Conservation (phyloP, 1,140 invertebrate species). For the Lordiphosa clarofinis region DNA sequence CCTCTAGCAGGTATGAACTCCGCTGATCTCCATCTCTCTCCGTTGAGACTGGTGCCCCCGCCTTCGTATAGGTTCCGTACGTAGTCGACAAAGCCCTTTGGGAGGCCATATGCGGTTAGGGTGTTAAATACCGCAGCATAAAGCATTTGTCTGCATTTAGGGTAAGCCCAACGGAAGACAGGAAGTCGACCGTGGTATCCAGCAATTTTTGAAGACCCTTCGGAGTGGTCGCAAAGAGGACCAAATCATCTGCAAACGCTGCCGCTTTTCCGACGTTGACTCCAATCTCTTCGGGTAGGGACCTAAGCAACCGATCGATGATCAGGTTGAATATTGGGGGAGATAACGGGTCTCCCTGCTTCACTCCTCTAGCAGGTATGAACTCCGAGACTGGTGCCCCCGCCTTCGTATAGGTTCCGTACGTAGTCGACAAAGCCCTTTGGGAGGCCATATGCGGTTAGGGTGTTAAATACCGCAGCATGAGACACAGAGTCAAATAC, state of each 20-base stretch:
- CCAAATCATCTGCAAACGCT: conserved; percentile 15
- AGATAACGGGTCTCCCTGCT: conserved; percentile 21
- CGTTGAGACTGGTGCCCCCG: no score
- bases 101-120: no score
- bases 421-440: conserved; percentile 22
- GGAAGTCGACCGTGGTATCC: conserved; percentile 14
- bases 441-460: conserved; percentile 9
- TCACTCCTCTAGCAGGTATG: conserved; percentile 15
- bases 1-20: conserved; percentile 13
- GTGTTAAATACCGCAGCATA: no score
- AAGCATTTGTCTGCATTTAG: no score
- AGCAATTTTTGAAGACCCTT: conserved; percentile 3
- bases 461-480: conserved; percentile 1
- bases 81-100: no score
- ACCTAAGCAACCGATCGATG: conserved; percentile 22
- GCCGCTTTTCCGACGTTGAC: conserved; percentile 5
- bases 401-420: conserved; percentile 2
- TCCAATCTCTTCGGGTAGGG: conserved; percentile 12
- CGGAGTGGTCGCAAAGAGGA: conserved; percentile 5
- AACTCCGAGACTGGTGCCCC: conserved; percentile 11
- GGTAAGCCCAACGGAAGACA: conserved; percentile 14
- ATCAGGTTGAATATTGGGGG: conserved; percentile 20
- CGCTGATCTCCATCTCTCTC: conserved; percentile 10
- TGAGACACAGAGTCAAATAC: conserved; percentile 15
- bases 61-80: no score